Conservation (phyloP, 2,113 vertebrate species). For the Pygoscelis adeliae region DNA sequence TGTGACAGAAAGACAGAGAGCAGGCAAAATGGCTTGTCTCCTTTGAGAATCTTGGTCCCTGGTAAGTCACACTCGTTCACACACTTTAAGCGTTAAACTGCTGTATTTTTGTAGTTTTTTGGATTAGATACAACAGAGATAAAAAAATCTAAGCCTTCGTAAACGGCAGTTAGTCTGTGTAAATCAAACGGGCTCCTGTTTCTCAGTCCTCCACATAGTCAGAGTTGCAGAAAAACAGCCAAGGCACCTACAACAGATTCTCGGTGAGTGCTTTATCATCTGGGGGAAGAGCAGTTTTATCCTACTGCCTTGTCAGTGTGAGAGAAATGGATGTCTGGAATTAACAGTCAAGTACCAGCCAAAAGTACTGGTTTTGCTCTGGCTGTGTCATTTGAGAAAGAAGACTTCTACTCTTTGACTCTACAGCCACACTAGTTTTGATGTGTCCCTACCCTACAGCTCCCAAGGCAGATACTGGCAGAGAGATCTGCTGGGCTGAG, state of each 20-base stretch:
- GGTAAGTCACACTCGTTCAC: conserved; percentile 6
- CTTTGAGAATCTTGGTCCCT: not conserved
- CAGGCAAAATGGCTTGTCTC: not conserved
- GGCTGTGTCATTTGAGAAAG: not conserved
- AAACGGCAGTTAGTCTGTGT: not conserved
- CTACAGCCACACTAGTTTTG: not conserved
- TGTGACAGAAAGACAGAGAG: not conserved
- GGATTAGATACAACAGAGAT: not conserved
- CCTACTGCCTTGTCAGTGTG: not conserved
- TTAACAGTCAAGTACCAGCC: not conserved
- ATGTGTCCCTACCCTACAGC: not conserved
- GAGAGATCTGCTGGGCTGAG: not conserved
- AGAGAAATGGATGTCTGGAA: not conserved
- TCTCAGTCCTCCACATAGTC: not conserved
- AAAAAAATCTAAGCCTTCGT: not conserved
- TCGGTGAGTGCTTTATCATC: not conserved
- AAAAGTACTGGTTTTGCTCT: not conserved
- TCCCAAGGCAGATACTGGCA: not conserved
- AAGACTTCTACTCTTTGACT: not conserved
- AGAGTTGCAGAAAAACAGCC: not conserved
- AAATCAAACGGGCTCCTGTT: not conserved
- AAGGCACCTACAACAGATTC: not conserved
- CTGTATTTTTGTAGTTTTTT: not conserved
- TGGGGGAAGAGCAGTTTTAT: not conserved
- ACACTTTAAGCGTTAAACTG: not conserved